Conservation (phyloP, 2,888 invertebrate species). For the Zaprionus bogoriensis region DNA sequence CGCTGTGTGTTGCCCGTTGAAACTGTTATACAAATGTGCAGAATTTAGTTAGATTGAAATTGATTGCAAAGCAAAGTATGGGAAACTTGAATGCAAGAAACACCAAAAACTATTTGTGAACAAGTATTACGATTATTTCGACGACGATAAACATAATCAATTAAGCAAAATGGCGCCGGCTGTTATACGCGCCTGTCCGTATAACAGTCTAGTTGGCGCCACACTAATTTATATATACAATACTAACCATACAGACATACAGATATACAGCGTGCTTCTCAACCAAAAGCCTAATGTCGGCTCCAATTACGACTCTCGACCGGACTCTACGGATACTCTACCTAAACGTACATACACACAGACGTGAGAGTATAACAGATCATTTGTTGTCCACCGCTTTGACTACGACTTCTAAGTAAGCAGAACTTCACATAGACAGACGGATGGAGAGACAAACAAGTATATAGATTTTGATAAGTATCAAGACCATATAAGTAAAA, state of each 20-base stretch:
- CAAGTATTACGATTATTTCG: constrained; percentile 20
- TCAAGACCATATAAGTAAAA: constrained; percentile 43
- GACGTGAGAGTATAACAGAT: constrained; percentile 1
- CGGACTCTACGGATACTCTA: constrained; percentile 5
- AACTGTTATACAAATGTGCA: constrained; percentile 24
- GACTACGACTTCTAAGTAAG: constrained; percentile 13
- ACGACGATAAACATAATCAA: constrained; percentile 9
- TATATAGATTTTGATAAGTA: constrained; percentile 64
- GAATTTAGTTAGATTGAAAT: constrained; percentile 41
- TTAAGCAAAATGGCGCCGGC: constrained; percentile 20
- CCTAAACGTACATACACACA: background rate
- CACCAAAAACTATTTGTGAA: constrained; percentile 31
- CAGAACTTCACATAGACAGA: background rate
- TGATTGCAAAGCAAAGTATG: background rate
- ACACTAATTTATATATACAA: constrained; percentile 24
- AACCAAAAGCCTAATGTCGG: constrained; percentile 40
- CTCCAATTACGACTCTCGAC: constrained; percentile 28
- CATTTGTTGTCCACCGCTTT: constrained; percentile 54
- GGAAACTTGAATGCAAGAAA: constrained; percentile 5
- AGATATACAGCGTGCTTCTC: constrained; percentile 40
- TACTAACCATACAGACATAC: constrained; percentile 14
- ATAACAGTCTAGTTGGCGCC: constrained; percentile 18
- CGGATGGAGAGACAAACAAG: constrained; percentile 4
- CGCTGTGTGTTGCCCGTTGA: constrained; percentile 19
- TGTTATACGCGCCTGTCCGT: constrained; percentile 18